phyloP scores from a whole-genome alignment of 2,888 invertebrate species.

The Hedychridium roseum region DNA sequence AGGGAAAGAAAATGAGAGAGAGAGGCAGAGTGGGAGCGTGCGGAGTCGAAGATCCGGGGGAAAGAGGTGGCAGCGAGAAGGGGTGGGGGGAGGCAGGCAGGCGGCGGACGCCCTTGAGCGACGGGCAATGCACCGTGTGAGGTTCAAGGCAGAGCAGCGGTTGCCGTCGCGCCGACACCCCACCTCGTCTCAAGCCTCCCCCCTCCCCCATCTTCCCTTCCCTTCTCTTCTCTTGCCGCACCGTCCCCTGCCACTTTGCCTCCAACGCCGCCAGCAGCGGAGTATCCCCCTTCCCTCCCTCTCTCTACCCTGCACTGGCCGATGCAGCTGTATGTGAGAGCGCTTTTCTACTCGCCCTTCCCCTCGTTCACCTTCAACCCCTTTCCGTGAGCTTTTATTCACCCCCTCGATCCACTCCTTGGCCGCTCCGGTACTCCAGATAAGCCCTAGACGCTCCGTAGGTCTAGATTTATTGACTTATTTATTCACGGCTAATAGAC shows the following conservation, averaged over 20 bases:
- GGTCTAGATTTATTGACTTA: no score
- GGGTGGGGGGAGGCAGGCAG: conserved; percentile 32
- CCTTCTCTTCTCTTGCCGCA: not conserved
- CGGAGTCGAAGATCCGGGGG: not conserved
- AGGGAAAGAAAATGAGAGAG: conserved; percentile 2
- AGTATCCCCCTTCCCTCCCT: no score
- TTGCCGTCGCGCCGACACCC: conserved; percentile 49
- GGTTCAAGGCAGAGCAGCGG: conserved; percentile 64
- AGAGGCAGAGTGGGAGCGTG: not conserved
- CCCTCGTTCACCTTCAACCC: no score
- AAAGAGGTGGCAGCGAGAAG: conserved; percentile 19
- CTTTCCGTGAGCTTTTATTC: no score
- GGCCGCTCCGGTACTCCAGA: no score
- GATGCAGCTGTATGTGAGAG: no score
- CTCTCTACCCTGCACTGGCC: no score
- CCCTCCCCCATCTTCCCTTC: conserved; percentile 16
- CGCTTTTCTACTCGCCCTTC: no score
- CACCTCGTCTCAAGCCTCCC: conserved; percentile 26
- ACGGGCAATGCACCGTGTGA: conserved; percentile 64
- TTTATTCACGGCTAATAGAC: no score
- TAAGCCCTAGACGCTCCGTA: no score
- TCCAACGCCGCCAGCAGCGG: no score
- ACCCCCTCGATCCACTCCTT: no score
- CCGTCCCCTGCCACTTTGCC: not conserved
- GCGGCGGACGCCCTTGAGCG: conserved; percentile 63